Percentiles rank a stretch among this genome's conserved stretches.
phyloP scores from a whole-genome alignment of 2,888 invertebrate species.

The Orchesella flavescens region DNA sequence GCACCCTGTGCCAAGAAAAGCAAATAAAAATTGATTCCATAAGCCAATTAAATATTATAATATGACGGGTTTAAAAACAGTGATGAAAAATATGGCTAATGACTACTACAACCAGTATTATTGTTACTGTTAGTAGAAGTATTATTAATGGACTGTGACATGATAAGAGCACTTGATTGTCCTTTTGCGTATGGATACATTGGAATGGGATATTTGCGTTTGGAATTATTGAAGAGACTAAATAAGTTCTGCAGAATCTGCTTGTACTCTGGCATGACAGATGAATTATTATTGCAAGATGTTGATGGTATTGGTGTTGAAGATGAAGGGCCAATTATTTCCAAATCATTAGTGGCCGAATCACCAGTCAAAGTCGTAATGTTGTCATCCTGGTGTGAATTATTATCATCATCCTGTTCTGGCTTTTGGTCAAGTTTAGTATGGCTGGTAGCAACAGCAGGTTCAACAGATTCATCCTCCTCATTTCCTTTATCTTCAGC shows the following conservation, averaged over 20 bases:
- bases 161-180: constrained; percentile 65
- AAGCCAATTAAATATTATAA: too few relatives aligned
- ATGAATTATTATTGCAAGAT: constrained; percentile 42
- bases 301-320: constrained; percentile 23
- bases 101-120: constrained; percentile 35
- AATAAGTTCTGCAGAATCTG: constrained; percentile 68
- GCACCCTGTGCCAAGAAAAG: too few relatives aligned
- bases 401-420: too few relatives aligned
- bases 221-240: constrained; percentile 68
- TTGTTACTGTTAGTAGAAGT: constrained; percentile 20
- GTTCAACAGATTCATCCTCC: not conserved
- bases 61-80: too few relatives aligned
- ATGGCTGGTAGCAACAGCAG: not conserved
- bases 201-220: constrained; percentile 68
- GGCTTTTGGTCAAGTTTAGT: not conserved
- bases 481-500: not conserved
- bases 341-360: not conserved
- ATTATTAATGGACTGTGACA: constrained; percentile 42
- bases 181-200: constrained; percentile 65
- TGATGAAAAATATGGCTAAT: constrained; percentile 23
- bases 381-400: not conserved
- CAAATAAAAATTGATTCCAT: too few relatives aligned
- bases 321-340: not conserved
- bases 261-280: constrained; percentile 69
- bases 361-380: too few relatives aligned